These are phyloP conservation scores for Alectoris magna DNA, from an alignment of 2,797 vertebrate genomes.

Conservation along the genomic window DNA sequence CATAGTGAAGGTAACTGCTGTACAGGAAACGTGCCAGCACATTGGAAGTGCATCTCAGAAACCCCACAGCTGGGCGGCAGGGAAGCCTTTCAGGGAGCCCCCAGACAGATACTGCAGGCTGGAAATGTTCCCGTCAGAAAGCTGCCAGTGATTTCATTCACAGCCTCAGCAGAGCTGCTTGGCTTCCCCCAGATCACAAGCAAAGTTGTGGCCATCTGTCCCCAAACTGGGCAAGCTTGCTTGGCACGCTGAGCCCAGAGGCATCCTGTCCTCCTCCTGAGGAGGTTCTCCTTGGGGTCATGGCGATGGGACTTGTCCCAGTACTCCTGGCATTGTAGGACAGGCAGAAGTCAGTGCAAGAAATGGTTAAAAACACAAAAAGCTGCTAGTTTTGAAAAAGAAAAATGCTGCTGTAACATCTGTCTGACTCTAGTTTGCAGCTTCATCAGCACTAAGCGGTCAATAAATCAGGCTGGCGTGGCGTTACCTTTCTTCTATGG, in stretches of 20 bases:
- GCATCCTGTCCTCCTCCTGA: not conserved
- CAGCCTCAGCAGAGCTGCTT: not conserved
- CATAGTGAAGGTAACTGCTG: not conserved
- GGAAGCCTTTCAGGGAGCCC: not conserved
- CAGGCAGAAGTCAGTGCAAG: not conserved
- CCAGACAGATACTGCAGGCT: not conserved
- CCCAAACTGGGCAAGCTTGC: not conserved
- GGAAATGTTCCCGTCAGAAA: not conserved
- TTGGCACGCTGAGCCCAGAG: accelerated
- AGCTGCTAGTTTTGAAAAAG: constrained; percentile 82
- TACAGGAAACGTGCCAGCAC: accelerated
- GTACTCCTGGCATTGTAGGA: not conserved
- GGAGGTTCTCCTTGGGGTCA: accelerated
- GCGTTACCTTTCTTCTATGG: constrained; percentile 84
- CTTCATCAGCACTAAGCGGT: constrained; percentile 98
- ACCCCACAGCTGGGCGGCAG: not conserved
- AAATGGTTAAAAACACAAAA: constrained; percentile 74
- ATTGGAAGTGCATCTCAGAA: accelerated
- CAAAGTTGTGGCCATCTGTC: not conserved
- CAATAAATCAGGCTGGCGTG: constrained; percentile 93
- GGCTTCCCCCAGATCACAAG: accelerated
- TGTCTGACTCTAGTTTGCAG: constrained; percentile 92
- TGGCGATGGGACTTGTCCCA: not conserved
- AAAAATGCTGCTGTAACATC: constrained; percentile 91
- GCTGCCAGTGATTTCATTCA: accelerated